Evolutionary conservation across 1,140 invertebrate genomes (phyloP), one percentile per base, ranked within the genome.

Genomic region (Pachyrhynchus sulphureomaculatus): DNA sequence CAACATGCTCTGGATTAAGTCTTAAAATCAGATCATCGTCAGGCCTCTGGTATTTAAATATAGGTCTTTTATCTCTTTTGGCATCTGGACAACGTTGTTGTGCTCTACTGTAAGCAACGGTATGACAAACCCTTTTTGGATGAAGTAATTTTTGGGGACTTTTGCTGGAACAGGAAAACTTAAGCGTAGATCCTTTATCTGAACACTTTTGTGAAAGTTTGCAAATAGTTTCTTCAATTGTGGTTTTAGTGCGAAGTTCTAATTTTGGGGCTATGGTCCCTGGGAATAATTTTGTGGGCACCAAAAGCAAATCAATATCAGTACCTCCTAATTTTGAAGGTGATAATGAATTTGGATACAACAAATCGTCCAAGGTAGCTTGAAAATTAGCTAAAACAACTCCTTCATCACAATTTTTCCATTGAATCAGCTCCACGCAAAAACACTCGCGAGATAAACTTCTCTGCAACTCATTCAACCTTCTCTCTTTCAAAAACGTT

Each of bases 281-380:
- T 24, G 86, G 86, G 76, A 86, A 88, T 52, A 78, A 76, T 60
- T 81, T 81, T 33, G 80, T 80, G 4, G 84, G 78, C 47, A 86
- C 79, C 86, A 87, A 87, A 4, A 88, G 77, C 29, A 88, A 72
- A 69, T 87, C 86, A 2, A 88, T 76, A 57, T 86, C 83, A 26
- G 82, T 78, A 32, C 80, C 80, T 10, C 75, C 66, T 2, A 79
- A 44, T 17, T 79, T 66, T 26, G 76, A 75, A 61, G 77, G 77
- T 42, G 65, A 72, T 10, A 61, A 55, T 33, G 70, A 75, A 12
- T 74, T 76, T 1, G 85, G 84, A 74, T 86, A 87, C 1, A 88
- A 73, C 6, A 88, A 75, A 66, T 88, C 84, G 18, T 79, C 79
- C 1, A 88, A 71, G 49, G 82, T 79, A 1, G 83, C 84, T 36